phyloP scores from a whole-genome alignment of 2,113 vertebrate genomes.

The Crypturellus undulatus region DNA sequence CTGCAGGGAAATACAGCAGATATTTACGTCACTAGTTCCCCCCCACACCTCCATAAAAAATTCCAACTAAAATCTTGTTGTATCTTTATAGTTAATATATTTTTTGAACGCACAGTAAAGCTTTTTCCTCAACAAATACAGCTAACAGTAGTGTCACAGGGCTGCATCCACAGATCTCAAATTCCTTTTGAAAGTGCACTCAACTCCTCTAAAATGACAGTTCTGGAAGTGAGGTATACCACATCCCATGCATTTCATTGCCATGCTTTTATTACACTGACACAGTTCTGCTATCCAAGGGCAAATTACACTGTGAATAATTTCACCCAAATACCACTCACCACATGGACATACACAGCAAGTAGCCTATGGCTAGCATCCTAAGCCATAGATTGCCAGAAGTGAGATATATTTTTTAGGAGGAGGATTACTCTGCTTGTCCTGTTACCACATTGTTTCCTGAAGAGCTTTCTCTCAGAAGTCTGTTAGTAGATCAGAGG shows the following conservation, averaged over 20 bases:
- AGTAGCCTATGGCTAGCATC: background rate
- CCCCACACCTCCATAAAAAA: background rate
- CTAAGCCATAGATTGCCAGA: fast-evolving
- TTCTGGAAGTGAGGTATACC: background rate
- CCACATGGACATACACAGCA: background rate
- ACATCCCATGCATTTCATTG: background rate
- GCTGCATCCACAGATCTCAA: background rate
- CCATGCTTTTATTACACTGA: background rate
- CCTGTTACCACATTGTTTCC: background rate
- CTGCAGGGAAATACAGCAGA: background rate
- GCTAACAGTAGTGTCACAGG: background rate
- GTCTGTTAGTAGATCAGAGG: background rate
- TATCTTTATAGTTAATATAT: background rate
- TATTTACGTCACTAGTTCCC: background rate
- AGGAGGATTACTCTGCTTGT: background rate
- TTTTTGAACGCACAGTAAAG: background rate
- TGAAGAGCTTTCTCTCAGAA: background rate
- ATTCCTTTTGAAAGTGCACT: background rate
- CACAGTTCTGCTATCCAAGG: background rate
- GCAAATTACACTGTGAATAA: background rate
- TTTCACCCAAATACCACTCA: background rate
- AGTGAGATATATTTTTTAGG: background rate
- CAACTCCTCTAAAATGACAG: background rate
- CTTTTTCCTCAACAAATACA: background rate
- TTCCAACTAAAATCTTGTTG: background rate